These are phyloP conservation scores for Scaptomyza parva DNA, from an alignment of 2,888 invertebrate species.

Conservation along the genomic window DNA sequence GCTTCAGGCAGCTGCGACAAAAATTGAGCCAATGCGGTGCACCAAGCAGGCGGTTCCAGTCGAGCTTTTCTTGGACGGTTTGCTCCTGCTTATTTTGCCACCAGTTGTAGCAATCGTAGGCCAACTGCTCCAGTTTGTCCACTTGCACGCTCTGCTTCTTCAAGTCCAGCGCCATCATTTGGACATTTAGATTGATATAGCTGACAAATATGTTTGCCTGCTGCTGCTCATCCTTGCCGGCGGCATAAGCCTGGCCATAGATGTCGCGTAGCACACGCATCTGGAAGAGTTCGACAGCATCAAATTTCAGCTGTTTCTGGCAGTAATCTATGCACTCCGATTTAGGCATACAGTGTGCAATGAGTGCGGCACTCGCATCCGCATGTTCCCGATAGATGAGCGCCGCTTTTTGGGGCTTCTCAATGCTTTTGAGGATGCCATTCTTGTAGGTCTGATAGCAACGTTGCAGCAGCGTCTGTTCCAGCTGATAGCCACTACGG, in stretches of 20 bases:
- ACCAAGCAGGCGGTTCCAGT: constrained; percentile 82
- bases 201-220: constrained; percentile 86
- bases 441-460: constrained; percentile 87
- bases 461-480: constrained; percentile 85
- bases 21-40: constrained; percentile 87
- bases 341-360: constrained; percentile 87
- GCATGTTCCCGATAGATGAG: constrained; percentile 88
- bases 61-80: constrained; percentile 12
- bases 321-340: constrained; percentile 87
- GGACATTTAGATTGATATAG: constrained; percentile 86
- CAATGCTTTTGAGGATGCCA: constrained; percentile 88
- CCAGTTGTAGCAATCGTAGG: constrained; percentile 83
- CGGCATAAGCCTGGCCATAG: constrained; percentile 86
- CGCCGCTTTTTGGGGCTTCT: constrained; percentile 90
- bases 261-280: constrained; percentile 86
- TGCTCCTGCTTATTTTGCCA: constrained; percentile 28
- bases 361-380: constrained; percentile 86
- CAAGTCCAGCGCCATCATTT: constrained; percentile 85
- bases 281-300: constrained; percentile 87
- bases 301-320: constrained; percentile 88
- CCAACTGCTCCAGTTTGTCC: constrained; percentile 83
- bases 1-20: constrained; percentile 88
- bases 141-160: constrained; percentile 86
- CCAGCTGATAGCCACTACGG: constrained; percentile 64
- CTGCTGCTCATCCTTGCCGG: constrained; percentile 71